Conservation (phyloP, 2,113 vertebrate species). For the Hemiprocne comata region DNA sequence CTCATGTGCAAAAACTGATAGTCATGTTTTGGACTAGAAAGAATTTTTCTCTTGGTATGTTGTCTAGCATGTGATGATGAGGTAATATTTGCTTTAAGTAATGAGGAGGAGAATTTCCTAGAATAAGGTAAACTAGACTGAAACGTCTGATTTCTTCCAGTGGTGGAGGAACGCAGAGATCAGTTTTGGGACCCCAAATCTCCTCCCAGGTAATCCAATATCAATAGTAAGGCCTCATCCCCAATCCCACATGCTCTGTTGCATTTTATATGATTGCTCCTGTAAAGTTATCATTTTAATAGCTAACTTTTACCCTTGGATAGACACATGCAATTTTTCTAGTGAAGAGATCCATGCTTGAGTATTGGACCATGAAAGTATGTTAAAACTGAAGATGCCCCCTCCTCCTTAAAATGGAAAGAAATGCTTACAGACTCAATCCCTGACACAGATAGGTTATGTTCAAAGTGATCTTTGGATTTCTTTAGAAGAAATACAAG, state of each 20-base stretch:
- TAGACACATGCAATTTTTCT: background rate
- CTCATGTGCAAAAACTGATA: slow-evolving; percentile 12
- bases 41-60: background rate
- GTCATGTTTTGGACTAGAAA: slow-evolving; percentile 4
- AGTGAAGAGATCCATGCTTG: background rate
- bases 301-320: background rate
- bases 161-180: background rate
- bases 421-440: background rate
- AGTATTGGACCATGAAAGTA: background rate
- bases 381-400: background rate
- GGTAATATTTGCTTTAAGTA: background rate
- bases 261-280: background rate
- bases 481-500: background rate
- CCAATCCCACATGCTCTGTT: background rate
- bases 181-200: background rate
- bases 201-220: background rate
- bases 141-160: background rate
- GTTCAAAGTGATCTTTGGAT: background rate
- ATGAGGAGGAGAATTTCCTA: background rate
- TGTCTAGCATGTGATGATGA: slow-evolving; percentile 46
- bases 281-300: background rate
- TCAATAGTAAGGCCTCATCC: background rate
- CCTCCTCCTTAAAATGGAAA: background rate
- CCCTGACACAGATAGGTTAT: background rate
- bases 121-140: background rate